Percentiles rank a stretch among this genome's conserved stretches.
phyloP scores from a whole-genome alignment of 1,140 invertebrate species.

The Artemia franciscana region DNA sequence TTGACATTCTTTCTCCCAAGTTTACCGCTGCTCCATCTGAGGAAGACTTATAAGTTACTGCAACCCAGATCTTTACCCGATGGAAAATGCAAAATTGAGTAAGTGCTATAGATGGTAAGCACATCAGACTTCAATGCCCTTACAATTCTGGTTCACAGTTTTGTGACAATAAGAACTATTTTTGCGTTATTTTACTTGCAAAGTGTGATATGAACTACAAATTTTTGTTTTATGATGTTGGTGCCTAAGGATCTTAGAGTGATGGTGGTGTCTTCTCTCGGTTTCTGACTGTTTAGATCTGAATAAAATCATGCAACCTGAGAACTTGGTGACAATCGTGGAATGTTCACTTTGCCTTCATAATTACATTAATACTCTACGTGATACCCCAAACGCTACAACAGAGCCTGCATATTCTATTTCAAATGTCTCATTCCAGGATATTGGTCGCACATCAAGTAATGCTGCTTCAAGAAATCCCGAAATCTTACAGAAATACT shows the following conservation, averaged over 20 bases:
- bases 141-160: constrained; percentile 20
- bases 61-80: background rate
- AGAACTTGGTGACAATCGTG: background rate
- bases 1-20: background rate
- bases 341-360: background rate
- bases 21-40: background rate
- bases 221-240: constrained; percentile 23
- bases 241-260: constrained; percentile 19
- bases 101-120: constrained; percentile 26
- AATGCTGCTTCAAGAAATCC: background rate
- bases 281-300: constrained; percentile 3
- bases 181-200: constrained; percentile 25
- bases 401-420: background rate
- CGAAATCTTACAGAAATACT: background rate
- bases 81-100: constrained; percentile 20
- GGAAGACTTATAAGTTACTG: background rate
- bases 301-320: constrained; percentile 3
- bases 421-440: background rate
- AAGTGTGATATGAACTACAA: constrained; percentile 24
- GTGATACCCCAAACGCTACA: background rate
- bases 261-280: constrained; percentile 19
- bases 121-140: constrained; percentile 24
- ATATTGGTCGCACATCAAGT: background rate
- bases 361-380: constrained; percentile 1
- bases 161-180: constrained; percentile 27